A percentile compares a stretch with the other conserved stretches of the same genome.
These are phyloP conservation scores for Hydrochoerus hydrochaeris DNA, from an alignment of 2,113 vertebrate species.

Conservation along the genomic window DNA sequence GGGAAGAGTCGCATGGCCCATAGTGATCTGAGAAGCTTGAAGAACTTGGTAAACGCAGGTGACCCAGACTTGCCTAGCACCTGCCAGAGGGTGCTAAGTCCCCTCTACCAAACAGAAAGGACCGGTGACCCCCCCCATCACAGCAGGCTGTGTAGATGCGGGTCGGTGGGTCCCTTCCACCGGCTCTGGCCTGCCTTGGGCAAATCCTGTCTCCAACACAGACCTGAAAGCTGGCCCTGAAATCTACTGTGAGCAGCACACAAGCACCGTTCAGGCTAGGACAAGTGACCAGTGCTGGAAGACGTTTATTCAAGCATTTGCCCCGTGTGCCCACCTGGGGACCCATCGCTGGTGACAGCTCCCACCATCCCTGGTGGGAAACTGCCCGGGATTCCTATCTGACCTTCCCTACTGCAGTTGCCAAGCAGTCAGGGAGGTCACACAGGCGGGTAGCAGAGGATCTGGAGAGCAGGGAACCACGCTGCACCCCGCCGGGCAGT, in stretches of 20 bases:
- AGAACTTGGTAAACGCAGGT: neutral
- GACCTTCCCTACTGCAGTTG: neutral
- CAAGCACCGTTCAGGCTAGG: neutral
- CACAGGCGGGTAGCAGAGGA: neutral
- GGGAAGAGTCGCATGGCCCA: neutral
- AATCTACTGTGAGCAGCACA: neutral
- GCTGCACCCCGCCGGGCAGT: neutral
- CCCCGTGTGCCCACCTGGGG: neutral
- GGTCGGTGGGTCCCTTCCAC: neutral
- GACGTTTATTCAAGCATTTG: constrained; percentile 18
- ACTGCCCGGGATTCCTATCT: neutral
- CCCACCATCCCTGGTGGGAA: neutral
- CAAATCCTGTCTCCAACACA: neutral
- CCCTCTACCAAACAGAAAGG: neutral
- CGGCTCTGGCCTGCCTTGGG: neutral
- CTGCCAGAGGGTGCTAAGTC: neutral
- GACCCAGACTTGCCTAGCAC: neutral
- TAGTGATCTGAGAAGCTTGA: neutral
- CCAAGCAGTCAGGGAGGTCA: neutral
- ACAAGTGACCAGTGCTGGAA: neutral
- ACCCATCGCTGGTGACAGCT: neutral
- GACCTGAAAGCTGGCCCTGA: constrained; percentile 24
- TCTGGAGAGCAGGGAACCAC: no score
- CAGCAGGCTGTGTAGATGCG: neutral
- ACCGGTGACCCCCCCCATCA: no score